These are phyloP conservation scores for Alcedo quadribrachys DNA, from an alignment of 2,797 vertebrate genomes.

Conservation along the genomic window DNA sequence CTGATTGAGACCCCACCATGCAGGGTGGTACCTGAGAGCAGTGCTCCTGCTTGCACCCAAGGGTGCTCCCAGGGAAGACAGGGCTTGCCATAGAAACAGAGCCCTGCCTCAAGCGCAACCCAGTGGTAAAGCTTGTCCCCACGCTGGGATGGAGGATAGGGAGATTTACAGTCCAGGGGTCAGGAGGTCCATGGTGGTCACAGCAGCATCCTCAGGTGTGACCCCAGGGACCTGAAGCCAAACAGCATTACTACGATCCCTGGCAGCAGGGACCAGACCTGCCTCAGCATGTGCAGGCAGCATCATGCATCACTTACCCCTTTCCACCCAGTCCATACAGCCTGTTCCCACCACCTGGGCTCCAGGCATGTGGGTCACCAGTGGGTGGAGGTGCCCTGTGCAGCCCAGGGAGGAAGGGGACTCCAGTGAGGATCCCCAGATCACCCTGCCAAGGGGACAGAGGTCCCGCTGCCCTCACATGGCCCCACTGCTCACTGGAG, in stretches of 20 bases:
- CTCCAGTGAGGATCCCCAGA: background rate
- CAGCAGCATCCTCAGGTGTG: background rate
- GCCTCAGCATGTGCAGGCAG: background rate
- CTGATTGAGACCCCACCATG: background rate
- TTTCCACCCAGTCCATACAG: background rate
- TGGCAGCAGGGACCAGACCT: accelerated
- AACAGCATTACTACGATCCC: background rate
- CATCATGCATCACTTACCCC: background rate
- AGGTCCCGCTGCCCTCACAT: accelerated
- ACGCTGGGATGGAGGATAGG: background rate
- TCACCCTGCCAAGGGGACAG: background rate
- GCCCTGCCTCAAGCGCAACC: background rate
- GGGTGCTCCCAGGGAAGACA: background rate
- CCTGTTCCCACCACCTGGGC: background rate
- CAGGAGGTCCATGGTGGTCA: slow-evolving; percentile 3
- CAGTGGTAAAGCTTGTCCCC: background rate
- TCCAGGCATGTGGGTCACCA: background rate
- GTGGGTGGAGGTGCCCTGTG: background rate
- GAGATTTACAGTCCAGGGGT: background rate
- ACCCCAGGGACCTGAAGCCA: background rate
- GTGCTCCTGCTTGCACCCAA: background rate
- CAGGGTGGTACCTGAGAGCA: no score
- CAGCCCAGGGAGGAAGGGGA: background rate
- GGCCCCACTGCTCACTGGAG: background rate
- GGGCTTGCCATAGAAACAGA: background rate